Evolutionary conservation across 2,888 invertebrate genomes (phyloP), one percentile per base, ranked within the genome.

Genomic region (Mystacides longicornis): DNA sequence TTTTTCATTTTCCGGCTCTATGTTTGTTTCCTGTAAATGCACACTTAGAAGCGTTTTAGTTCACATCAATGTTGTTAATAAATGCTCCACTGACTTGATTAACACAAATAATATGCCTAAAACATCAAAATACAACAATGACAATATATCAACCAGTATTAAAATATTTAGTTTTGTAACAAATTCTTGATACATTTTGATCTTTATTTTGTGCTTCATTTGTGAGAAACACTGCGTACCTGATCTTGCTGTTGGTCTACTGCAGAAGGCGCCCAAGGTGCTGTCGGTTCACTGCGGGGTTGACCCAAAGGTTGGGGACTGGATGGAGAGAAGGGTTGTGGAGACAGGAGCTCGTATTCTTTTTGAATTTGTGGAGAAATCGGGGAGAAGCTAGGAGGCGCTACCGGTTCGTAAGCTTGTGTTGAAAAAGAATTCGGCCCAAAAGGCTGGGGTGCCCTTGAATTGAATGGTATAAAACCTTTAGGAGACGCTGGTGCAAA

Each of bases 401-500:
- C 37, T 21, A 19, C 43, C 16, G 49, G 43, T 21, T 27, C 52
- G 33, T 52, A 57, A 37, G 31, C 49, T 31, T 54, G 55, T n/a
- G 54, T 33, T 66, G 56, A 50, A 45, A 68, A 64, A 19, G 69
- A 68, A 37, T 68, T 65, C 47, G 57, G 52, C 23, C 23, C 23
- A 23, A 48, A 48, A 73, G 54, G 50, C 22, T 50, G 47, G 23
- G 51, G 22, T 16, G 48, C 54, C 16, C 14, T 45, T 45, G 45
- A 20, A 7, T 45, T 54, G 51, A 57, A 57, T 18, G 57, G 50
- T 66, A 56, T 53, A 46, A 68, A 64, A 19, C 68, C 68, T 45
- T 68, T 65, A 46, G 55, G 49, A 21, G 54, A 54, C 21, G 51
- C 48, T 23, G 57, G 31, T 20, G 48, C 57, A 45, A 53, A 57